These are phyloP conservation scores for Micropoecilia bifurca DNA, from an alignment of 2,797 vertebrate species.

Conservation along the genomic window DNA sequence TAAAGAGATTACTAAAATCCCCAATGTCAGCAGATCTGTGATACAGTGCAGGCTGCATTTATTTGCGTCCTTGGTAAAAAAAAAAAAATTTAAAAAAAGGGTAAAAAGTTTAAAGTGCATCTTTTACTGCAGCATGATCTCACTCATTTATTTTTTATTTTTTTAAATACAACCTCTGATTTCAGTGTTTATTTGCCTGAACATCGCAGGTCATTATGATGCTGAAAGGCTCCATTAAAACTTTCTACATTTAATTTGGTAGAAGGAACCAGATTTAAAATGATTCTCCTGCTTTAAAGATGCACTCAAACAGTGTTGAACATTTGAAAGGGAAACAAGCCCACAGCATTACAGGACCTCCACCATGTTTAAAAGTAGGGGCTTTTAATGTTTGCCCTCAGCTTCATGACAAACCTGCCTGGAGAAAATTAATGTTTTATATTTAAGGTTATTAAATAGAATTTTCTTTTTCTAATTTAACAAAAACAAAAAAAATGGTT, in stretches of 20 bases:
- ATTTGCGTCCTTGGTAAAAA: neutral
- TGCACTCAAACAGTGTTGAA: neutral
- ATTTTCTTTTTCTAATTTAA: too few species aligned
- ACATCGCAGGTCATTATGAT: neutral
- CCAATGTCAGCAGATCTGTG: slow-evolving; percentile 19
- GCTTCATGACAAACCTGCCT: neutral
- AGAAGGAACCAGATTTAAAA: neutral
- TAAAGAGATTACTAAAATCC: slow-evolving; percentile 16
- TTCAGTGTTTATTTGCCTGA: neutral
- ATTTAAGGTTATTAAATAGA: neutral
- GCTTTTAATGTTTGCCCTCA: neutral
- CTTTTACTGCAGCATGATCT: neutral
- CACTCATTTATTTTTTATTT: neutral
- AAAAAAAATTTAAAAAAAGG: neutral
- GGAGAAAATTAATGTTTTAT: neutral
- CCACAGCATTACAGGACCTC: neutral
- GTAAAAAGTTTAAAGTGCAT: neutral
- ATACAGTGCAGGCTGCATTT: neutral
- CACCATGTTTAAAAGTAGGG: neutral
- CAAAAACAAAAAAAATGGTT: neutral
- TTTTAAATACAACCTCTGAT: neutral
- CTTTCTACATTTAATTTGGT: neutral
- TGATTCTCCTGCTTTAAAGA: neutral
- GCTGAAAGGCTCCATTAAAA: neutral
- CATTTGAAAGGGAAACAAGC: neutral